These are phyloP conservation scores for Tenthredo amoena DNA, from an alignment of 2,888 invertebrate species.

Conservation along the genomic window DNA sequence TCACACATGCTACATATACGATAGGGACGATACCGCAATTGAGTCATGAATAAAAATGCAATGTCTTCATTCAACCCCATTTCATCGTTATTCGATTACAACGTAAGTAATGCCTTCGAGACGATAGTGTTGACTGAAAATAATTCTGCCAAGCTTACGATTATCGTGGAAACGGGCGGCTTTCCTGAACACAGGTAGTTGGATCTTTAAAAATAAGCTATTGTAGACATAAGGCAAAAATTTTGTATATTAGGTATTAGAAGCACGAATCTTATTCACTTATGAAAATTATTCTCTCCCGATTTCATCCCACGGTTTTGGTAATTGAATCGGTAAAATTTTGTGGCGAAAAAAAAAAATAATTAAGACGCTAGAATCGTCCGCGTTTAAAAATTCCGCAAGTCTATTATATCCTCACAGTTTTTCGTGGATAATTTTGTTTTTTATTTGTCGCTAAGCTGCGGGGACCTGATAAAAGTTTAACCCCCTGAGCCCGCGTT, in stretches of 20 bases:
- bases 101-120: neutral
- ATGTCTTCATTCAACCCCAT: neutral
- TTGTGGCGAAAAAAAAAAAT: neutral
- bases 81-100: neutral
- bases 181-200: neutral
- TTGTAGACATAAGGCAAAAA: neutral
- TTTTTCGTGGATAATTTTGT: neutral
- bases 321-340: neutral
- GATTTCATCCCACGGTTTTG: neutral
- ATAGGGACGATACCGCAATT: neutral
- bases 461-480: conserved; percentile 42
- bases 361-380: conserved; percentile 15
- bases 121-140: neutral
- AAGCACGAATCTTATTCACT: neutral
- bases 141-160: neutral
- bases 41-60: neutral
- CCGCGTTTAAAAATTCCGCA: neutral
- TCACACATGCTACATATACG: neutral
- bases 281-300: neutral
- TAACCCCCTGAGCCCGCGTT: conserved; percentile 38
- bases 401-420: neutral
- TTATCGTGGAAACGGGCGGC: neutral
- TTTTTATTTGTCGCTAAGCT: conserved; percentile 20
- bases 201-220: neutral
- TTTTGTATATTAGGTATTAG: neutral